Evolutionary conservation across 2,113 vertebrate species (phyloP).

Genomic region (Ondatra zibethicus): DNA sequence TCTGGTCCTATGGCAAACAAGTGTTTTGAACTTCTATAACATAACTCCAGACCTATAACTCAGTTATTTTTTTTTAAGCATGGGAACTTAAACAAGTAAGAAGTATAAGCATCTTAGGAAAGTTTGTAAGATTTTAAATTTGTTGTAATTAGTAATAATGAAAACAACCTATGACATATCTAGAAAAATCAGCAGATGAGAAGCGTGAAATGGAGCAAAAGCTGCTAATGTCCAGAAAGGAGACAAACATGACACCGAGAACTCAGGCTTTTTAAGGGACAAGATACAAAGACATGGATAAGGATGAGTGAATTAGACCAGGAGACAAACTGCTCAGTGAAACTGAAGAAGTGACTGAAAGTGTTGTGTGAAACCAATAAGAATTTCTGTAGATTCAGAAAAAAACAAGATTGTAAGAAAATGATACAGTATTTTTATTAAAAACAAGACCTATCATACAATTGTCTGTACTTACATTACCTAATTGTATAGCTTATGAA

Average conservation of each 20-base stretch:
- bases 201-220: not conserved
- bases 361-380: not conserved
- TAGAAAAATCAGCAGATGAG: not conserved
- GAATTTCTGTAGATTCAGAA: not conserved
- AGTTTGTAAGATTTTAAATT: not conserved
- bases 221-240: not conserved
- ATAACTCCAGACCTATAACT: too few relatives aligned
- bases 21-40: not conserved
- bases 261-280: not conserved
- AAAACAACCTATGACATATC: not conserved
- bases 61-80: not conserved
- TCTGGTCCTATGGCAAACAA: not conserved
- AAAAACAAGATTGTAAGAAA: not conserved
- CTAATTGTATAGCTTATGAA: not conserved
- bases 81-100: not conserved
- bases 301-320: not conserved
- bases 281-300: not conserved
- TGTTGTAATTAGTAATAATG: not conserved
- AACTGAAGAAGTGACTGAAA: not conserved
- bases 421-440: not conserved
- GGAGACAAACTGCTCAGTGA: not conserved
- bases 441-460: not conserved
- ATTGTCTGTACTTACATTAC: not conserved
- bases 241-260: not conserved
- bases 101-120: not conserved